Conservation (phyloP, 2,888 invertebrate genomes). For the Nasonovia ribisnigri region DNA sequence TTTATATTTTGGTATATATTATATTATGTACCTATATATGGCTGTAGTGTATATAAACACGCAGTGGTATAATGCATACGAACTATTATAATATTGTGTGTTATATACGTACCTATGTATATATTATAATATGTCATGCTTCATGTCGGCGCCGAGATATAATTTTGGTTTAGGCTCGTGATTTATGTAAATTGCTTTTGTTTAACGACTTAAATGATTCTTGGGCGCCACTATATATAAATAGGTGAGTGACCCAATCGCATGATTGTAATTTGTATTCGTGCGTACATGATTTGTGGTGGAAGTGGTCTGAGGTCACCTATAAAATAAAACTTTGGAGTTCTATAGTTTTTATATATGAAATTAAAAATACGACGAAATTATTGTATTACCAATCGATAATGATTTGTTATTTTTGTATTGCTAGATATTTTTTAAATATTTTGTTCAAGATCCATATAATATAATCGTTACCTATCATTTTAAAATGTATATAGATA, state of each 20-base stretch:
- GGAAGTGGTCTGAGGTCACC: not conserved
- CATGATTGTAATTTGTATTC: conserved; percentile 21
- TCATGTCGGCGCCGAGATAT: conserved; percentile 7
- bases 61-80: not conserved
- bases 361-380: not conserved
- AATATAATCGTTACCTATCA: not conserved
- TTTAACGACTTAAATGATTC: conserved; percentile 35
- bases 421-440: not conserved
- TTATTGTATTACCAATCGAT: not conserved
- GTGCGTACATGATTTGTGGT: not conserved
- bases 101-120: not conserved
- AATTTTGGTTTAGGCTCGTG: conserved; percentile 19
- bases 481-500: not conserved
- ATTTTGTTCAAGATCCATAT: not conserved
- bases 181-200: conserved; percentile 50
- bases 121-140: not conserved
- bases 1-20: not conserved
- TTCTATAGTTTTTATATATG: not conserved
- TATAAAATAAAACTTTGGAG: not conserved
- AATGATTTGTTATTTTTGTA: not conserved
- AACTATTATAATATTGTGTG: not conserved
- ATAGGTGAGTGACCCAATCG: conserved; percentile 39
- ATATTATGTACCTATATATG: not conserved
- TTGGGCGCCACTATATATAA: conserved; percentile 50
- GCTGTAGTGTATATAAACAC: not conserved